Percentiles rank a stretch among this genome's conserved stretches.
These are phyloP conservation scores for Hemiscyllium ocellatum DNA, from an alignment of 2,113 vertebrate species.

Conservation along the genomic window DNA sequence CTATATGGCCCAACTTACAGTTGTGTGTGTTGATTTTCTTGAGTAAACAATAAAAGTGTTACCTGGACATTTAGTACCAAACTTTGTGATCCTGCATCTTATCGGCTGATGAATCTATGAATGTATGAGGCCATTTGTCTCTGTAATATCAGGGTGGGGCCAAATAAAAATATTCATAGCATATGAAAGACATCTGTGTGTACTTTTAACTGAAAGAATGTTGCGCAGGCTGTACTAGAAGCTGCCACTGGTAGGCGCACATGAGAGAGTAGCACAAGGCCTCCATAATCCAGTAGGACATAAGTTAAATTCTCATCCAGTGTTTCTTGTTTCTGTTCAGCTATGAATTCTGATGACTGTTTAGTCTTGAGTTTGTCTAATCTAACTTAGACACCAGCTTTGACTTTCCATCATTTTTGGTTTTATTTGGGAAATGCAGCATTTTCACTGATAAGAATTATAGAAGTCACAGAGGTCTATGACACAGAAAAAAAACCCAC, in stretches of 20 bases:
- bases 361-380: background rate
- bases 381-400: background rate
- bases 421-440: background rate
- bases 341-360: background rate
- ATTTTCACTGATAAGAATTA: background rate
- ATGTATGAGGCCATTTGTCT: too few relatives aligned
- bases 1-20: too few relatives aligned
- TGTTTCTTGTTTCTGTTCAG: background rate
- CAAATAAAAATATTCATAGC: background rate
- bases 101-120: background rate
- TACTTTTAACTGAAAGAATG: background rate
- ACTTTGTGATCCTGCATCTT: background rate
- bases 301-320: background rate
- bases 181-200: background rate
- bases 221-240: background rate
- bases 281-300: background rate
- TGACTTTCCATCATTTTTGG: background rate
- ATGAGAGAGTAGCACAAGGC: background rate
- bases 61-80: background rate
- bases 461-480: too few relatives aligned
- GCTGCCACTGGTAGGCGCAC: background rate
- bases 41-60: background rate
- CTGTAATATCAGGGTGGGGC: background rate
- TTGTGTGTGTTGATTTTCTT: too few relatives aligned
- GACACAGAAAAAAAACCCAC: too few relatives aligned